Base-by-base conservation (phyloP, 2,888 invertebrate genomes). In the Netelia virgata region DNA sequence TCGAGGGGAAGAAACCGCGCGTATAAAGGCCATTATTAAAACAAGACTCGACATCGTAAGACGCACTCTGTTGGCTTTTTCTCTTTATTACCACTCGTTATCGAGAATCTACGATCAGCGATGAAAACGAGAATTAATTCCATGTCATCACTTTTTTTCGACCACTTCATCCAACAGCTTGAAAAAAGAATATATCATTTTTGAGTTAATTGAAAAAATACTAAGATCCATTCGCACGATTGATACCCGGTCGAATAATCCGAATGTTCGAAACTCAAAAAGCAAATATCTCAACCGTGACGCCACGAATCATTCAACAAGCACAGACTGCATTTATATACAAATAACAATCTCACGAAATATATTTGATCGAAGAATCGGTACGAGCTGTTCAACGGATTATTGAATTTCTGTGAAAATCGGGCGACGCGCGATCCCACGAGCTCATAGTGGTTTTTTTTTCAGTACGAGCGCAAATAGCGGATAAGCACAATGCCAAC, bases 341-440 rank as follows among this genome's bases (percentile, higher is more conserved):
- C 55, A 47, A 68, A 47, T 53, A 18, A 23, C 41, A 41, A 63
- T 76, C 69, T 11, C 64, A 70, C 64, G 63, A 82, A 70, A 76
- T 82, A 70, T 74, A 76, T 70, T 76, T 53, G 16, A 57, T 18
- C 53, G 57, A 16, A 28, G 55, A 72, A 63, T 69, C 55, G 16
- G 36, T 36, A 72, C 50, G 59, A 50, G 36, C 47, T 47, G 70
- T 47, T 47, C 59, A 66, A 66, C 63, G 18, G 70, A 36, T 36
- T 77, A 82, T 76, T 76, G 70, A 59, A 82, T 77, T 66, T 47
- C 64, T 72, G 47, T 66, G 14, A 41, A 53, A 77, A 64, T 77
- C 36, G 14, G 23, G 20, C 47, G 16, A n/a, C 9, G 14, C 47
- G 43, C 18, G 10, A 28, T 20, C 3, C 18, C 57, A 18, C 53